Base-by-base conservation (phyloP, 2,797 vertebrate species). In the Sebastes flavidus region DNA sequence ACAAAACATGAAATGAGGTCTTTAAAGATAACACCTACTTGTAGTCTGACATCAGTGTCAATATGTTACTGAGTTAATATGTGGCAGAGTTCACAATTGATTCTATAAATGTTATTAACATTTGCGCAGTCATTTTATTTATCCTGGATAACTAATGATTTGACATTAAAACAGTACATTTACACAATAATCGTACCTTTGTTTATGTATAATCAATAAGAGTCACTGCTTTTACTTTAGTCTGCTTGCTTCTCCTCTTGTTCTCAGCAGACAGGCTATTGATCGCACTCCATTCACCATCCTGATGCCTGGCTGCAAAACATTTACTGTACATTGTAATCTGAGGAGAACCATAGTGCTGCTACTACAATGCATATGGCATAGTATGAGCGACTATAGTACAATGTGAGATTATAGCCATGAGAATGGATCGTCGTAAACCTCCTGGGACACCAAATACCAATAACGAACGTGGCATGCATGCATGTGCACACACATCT, bases 261-360 rank as follows among this genome's bases (percentile, higher is more conserved):
- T 75, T 78, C 32, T 84, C 55, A 61, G 10, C 58, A 82, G 56
- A 68, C 72, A 55, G 3, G 22, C 4, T 80, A 89, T 89, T 58
- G 81, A 90, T 82, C 55, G 8, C 46, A 29, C 27, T 2, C 27
- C 61, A 75, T 79, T 87, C 24, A 69, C 81, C 61, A 75, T 42
- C 60, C 30, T 62, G 66, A 29, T 56, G 68, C 30, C 42, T 62
- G 80, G 24, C 55, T 65, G n/a, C 71, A 54, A 77, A 70, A 54
- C 59, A 72, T 69, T 72, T 70, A 54, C 38, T 42, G 34, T 24
- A 63, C 70, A 6, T 36, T 83, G 73, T 81, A 69, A 83, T 73
- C 36, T 72, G 67, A 36, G 75, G 7, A 66, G 59, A 66, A 25
- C 8, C n/a, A 65, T 14, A 46, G 5, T 20, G 25, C 30, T 56